Conservation (phyloP, 1,140 invertebrate species). For the Drosophila micromelanica region DNA sequence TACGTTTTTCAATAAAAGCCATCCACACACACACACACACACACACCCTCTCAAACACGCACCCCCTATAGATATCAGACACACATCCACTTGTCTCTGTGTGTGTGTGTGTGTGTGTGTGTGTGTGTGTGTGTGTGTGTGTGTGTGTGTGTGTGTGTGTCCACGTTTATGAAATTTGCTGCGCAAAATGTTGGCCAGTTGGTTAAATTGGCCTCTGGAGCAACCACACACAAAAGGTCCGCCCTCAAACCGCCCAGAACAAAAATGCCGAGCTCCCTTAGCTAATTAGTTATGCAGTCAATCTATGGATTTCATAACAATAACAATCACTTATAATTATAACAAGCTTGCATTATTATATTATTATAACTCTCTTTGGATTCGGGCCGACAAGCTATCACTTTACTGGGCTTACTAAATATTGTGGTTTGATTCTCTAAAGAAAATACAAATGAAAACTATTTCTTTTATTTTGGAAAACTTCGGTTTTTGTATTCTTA, state of each 20-base stretch:
- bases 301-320: conserved; percentile 15
- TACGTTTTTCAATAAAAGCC: conserved; percentile 64
- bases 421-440: too few relatives aligned
- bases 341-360: background rate
- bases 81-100: background rate
- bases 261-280: background rate
- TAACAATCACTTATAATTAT: conserved; percentile 18
- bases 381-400: too few relatives aligned
- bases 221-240: conserved; percentile 14
- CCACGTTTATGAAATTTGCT: conserved; percentile 48
- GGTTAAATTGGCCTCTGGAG: conserved; percentile 39
- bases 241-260: background rate
- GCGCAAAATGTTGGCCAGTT: conserved; percentile 48
- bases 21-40: background rate
- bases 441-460: too few relatives aligned
- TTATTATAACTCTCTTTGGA: too few relatives aligned
- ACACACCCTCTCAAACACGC: background rate
- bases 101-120: background rate
- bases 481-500: too few relatives aligned
- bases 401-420: too few relatives aligned
- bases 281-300: conserved; percentile 28
- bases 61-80: background rate
- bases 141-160: background rate
- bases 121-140: background rate
- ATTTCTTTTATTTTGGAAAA: too few relatives aligned